These are phyloP conservation scores for Microplitis deprimator DNA, from an alignment of 2,888 invertebrate species.

Conservation along the genomic window DNA sequence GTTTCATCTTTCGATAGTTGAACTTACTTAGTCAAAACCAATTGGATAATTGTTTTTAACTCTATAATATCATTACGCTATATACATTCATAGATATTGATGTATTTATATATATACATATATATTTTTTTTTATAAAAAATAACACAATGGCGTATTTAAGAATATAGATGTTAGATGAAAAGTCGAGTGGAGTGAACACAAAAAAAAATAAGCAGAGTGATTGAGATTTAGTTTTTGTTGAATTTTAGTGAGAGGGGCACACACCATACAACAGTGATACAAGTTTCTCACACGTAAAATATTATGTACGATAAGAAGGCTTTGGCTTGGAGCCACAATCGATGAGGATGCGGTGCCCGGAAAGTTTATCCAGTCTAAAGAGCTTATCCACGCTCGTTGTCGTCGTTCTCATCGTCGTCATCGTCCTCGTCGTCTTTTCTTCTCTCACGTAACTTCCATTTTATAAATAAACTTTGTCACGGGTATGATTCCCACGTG, in stretches of 20 bases:
- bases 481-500: slow-evolving; percentile 47
- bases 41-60: background rate
- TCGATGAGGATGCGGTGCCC: slow-evolving; percentile 64
- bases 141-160: no score
- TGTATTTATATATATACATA: no score
- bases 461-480: slow-evolving; percentile 62
- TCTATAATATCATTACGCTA: background rate
- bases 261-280: slow-evolving; percentile 39
- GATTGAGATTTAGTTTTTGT: slow-evolving; percentile 12
- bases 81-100: background rate
- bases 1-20: background rate
- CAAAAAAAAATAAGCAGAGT: background rate
- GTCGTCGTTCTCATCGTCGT: slow-evolving; percentile 42
- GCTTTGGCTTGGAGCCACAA: slow-evolving; percentile 63
- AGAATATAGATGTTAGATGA: background rate
- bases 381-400: slow-evolving; percentile 56
- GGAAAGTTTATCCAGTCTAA: slow-evolving; percentile 63
- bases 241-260: slow-evolving; percentile 16
- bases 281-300: slow-evolving; percentile 59
- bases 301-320: slow-evolving; percentile 64
- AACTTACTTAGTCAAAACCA: background rate
- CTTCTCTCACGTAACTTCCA: slow-evolving; percentile 47
- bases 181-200: background rate
- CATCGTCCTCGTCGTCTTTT: slow-evolving; percentile 8
- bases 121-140: no score